Evolutionary conservation across 2,113 vertebrate species (phyloP), one percentile per base, ranked within the genome.

Genomic region (Gnathonemus echidnorhynchus): DNA sequence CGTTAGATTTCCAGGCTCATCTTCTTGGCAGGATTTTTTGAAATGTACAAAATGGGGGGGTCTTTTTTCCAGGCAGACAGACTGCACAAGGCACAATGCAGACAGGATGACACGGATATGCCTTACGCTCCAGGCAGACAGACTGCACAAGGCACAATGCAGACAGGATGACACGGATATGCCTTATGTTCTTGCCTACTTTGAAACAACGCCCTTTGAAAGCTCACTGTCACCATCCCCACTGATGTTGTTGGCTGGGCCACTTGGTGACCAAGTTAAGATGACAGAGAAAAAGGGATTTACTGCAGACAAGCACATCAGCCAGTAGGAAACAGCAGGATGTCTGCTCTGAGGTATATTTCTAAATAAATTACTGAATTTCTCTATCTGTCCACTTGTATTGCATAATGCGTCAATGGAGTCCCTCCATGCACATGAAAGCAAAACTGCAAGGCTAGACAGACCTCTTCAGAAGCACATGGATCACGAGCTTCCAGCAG

Each of bases 391-490:
- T 93, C 92, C 91, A 90, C 88, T 84, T 90, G 58, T 90, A 56
- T 94, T 95, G 93, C 94, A 95, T 94, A 94, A 92, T 83, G 91
- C 92, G 92, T 90, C 39, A 11, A 46, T 24, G 83, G 80, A 93
- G 86, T 88, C 77, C 42, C 90, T 91, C 91, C 92, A 94, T 91
- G 1, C 46, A 92, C 91, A 91, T 90, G 80, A 85, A 93, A 31
- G 62, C n/a, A 89, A 88, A 66, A 52, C 89, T 89, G 90, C 39
- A 39, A 91, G 89, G 83, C 58, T n/a, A 84, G 10, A 66, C 58
- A 66, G 62, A 70, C 3, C n/a, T 70, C 62, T 42, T 48, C 83
- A 11, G 42, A 84, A 84, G 42, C 80, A 19, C 80, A 48, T 66
- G n/a, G 10, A 70, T 46, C 7, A 85, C 39, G 13, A 39, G 70